Percentiles rank a stretch among this genome's conserved stretches.
phyloP scores from a whole-genome alignment of 2,113 vertebrate species.

The Bufo bufo region DNA sequence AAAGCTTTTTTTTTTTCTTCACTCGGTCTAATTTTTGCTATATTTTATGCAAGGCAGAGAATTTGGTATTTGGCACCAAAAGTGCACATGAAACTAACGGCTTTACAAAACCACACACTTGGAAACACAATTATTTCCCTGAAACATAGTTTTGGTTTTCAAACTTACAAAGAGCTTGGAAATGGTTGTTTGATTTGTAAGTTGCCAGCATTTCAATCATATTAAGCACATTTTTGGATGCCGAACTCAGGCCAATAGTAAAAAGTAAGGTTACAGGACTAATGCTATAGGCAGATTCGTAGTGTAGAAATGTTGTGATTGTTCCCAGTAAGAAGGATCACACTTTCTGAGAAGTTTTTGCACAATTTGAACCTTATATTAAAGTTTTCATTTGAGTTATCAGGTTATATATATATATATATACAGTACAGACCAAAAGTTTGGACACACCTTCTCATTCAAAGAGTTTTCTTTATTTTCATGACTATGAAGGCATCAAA shows the following conservation, averaged over 20 bases:
- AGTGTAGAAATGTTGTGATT: neutral
- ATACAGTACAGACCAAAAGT: no score
- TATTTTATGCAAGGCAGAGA: slow-evolving; percentile 80
- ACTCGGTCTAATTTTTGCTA: slow-evolving; percentile 67
- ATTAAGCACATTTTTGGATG: slow-evolving; percentile 78
- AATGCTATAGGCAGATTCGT: neutral
- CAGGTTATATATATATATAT: no score
- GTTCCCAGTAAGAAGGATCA: neutral
- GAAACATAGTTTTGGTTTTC: slow-evolving; percentile 78
- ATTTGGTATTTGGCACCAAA: slow-evolving; percentile 80
- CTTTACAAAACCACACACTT: slow-evolving; percentile 81
- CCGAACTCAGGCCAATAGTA: slow-evolving; percentile 78
- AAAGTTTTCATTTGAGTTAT: no score
- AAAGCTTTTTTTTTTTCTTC: slow-evolving; percentile 67
- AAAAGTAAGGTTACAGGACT: neutral
- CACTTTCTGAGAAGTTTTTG: neutral
- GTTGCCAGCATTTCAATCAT: slow-evolving; percentile 78
- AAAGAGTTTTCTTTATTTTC: no score
- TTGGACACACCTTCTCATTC: no score
- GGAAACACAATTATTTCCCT: slow-evolving; percentile 82
- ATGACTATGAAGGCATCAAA: no score
- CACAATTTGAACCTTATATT: neutral
- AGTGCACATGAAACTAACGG: slow-evolving; percentile 80
- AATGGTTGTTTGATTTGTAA: slow-evolving; percentile 70
- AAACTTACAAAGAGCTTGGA: slow-evolving; percentile 80